phyloP scores from a whole-genome alignment of 2,888 invertebrate genomes.

The Harpalus rufipes region DNA sequence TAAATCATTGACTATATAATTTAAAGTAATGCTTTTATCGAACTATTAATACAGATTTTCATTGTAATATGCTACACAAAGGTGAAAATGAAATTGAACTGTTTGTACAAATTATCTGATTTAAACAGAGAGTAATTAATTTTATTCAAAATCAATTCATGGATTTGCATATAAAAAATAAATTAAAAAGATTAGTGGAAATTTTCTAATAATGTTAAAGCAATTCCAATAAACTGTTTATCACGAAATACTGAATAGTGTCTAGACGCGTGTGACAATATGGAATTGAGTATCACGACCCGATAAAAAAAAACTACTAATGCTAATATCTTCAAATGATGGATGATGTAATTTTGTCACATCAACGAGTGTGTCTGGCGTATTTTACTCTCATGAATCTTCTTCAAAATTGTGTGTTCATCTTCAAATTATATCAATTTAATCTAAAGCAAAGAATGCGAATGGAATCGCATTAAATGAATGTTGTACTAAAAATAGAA shows the following conservation, averaged over 20 bases:
- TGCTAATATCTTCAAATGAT: constrained; percentile 50
- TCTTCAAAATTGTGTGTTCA: constrained; percentile 34
- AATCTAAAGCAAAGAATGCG: background rate
- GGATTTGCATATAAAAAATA: background rate
- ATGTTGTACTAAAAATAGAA: background rate
- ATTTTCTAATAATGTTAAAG: background rate
- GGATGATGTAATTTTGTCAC: constrained; percentile 53
- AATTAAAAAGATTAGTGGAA: background rate
- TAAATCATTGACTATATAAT: background rate
- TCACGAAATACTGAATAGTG: background rate
- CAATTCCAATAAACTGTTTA: background rate
- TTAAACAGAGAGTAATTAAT: background rate
- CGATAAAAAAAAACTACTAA: background rate
- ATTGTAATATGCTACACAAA: background rate
- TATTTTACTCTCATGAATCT: constrained; percentile 49
- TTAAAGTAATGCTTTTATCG: background rate
- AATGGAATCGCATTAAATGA: background rate
- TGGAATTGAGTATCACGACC: background rate
- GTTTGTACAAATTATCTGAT: background rate
- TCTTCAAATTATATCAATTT: constrained; percentile 21
- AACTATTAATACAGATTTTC: background rate
- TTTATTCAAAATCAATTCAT: background rate
- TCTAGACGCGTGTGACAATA: background rate
- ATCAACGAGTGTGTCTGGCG: constrained; percentile 44
- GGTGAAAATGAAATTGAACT: background rate